Conservation (phyloP, 2,888 invertebrate species). For the Punctoribates punctum region DNA sequence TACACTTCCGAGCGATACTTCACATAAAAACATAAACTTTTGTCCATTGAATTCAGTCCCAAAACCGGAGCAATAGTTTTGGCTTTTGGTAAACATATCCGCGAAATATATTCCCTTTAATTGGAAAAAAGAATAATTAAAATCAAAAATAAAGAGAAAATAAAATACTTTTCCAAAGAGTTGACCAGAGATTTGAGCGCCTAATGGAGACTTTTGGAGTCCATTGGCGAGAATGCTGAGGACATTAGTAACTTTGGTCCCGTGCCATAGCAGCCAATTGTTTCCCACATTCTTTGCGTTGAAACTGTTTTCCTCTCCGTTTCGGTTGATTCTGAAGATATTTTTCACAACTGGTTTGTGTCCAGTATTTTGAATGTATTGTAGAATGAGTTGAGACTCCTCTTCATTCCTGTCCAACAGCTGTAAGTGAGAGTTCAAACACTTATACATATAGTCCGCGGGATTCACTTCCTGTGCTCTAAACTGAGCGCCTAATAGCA, state of each 20-base stretch:
- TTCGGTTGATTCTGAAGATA: conserved; percentile 49
- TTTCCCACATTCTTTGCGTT: conserved; percentile 47
- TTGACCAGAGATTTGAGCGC: conserved; percentile 54
- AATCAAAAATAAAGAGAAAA: conserved; percentile 38
- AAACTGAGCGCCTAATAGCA: conserved; percentile 36
- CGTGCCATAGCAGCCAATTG: conserved; percentile 56
- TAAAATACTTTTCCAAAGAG: conserved; percentile 54
- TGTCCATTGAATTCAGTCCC: conserved; percentile 48
- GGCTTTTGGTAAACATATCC: conserved; percentile 57
- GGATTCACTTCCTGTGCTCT: conserved; percentile 53
- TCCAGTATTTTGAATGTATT: conserved; percentile 56
- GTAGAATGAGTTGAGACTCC: conserved; percentile 57
- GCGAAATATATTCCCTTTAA: conserved; percentile 57
- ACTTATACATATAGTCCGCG: conserved; percentile 56
- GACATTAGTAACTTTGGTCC: conserved; percentile 56
- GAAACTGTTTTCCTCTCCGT: conserved; percentile 42
- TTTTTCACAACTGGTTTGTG: conserved; percentile 46
- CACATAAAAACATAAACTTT: conserved; percentile 57
- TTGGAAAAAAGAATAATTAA: conserved; percentile 47
- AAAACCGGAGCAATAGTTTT: conserved; percentile 53
- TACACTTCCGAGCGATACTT: conserved; percentile 51
- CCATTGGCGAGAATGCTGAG: conserved; percentile 57
- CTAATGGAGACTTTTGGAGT: conserved; percentile 56
- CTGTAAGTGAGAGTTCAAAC: conserved; percentile 54
- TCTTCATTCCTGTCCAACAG: conserved; percentile 53